These are phyloP conservation scores for Cryptotermes secundus DNA, from an alignment of 1,140 invertebrate species.

Conservation along the genomic window DNA sequence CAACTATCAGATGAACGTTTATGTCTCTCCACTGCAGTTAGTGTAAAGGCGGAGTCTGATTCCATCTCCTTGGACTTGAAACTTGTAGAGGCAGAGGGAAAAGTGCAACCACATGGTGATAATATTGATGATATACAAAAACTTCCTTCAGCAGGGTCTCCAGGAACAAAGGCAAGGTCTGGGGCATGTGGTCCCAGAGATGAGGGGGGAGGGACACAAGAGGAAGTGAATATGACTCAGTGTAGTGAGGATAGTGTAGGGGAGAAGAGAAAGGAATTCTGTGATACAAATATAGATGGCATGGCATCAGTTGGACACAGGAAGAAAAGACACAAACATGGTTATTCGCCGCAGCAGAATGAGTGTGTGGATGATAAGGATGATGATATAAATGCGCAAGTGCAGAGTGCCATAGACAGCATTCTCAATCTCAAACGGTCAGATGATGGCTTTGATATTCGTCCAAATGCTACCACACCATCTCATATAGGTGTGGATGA, in stretches of 20 bases:
- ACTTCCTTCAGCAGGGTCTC: background rate
- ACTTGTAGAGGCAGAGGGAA: background rate
- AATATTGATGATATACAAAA: background rate
- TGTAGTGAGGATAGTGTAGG: conserved; percentile 14
- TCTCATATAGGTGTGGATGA: background rate
- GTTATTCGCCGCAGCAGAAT: conserved; percentile 11
- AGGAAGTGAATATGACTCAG: background rate
- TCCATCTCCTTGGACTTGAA: background rate
- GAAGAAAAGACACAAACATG: conserved; percentile 30
- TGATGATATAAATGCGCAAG: conserved; percentile 70
- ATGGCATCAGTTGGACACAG: conserved; percentile 17
- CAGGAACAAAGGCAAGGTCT: background rate
- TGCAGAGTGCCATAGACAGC: conserved; percentile 75
- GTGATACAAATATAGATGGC: conserved; percentile 25
- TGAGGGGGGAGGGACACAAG: conserved; percentile 23
- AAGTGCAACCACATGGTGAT: background rate
- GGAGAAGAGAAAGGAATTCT: conserved; percentile 30
- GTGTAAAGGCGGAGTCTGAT: background rate
- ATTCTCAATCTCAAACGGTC: conserved; percentile 68
- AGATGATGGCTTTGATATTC: conserved; percentile 43
- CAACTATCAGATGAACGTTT: background rate
- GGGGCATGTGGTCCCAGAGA: conserved; percentile 20
- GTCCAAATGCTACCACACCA: background rate
- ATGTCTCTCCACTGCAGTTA: background rate
- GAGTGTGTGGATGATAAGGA: conserved; percentile 49